Base-by-base conservation (phyloP, 2,113 vertebrate genomes). In the Cyrtonyx montezumae region DNA sequence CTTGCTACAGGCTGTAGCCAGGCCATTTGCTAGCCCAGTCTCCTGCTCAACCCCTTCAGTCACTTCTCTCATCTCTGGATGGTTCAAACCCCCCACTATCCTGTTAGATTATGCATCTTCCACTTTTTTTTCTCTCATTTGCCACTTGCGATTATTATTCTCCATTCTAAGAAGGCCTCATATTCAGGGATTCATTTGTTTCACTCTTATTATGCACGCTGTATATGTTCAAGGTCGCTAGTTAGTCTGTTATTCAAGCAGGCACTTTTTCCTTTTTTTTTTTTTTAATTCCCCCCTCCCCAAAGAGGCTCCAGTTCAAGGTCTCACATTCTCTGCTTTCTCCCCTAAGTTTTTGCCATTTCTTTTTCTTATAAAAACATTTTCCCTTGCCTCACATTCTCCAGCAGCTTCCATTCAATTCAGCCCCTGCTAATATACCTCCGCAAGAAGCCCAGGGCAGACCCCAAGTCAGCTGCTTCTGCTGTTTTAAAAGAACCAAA, bases 191-290 rank as follows among this genome's bases (percentile, higher is more conserved):
- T 36, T n/a, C 67, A 88, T 96, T 98, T 98, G 97, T 98, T 98
- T 98, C 97, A 95, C 61, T 84, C 91, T 96, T 91, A 96, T 97
- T 97, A 96, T 96, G 80, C 84, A 84, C 96, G 95, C 95, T 87
- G 94, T 97, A 92, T 96, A 92, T 95, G 93, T 95, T 98, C 98
- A 98, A 98, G 98, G 98, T 98, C 91, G 88, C 94, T 91, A 94
- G 97, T 97, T 97, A 93, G 94, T 96, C 97, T 94, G 96, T 97
- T 98, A 97, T 97, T 97, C 96, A 94, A 87, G 93, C 61, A 53
- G 95, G 96, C 95, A 97, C 93, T 97, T 96, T 97, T 96, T 95
- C 53, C 40, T 18, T 25, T 89, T 94, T 90, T 94, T 53, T 94
- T 96, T 90, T 94, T 53, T 94, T 96, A 89, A 79, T 81, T 88